phyloP scores from a whole-genome alignment of 2,797 vertebrate genomes.

The Psittacula echo region DNA sequence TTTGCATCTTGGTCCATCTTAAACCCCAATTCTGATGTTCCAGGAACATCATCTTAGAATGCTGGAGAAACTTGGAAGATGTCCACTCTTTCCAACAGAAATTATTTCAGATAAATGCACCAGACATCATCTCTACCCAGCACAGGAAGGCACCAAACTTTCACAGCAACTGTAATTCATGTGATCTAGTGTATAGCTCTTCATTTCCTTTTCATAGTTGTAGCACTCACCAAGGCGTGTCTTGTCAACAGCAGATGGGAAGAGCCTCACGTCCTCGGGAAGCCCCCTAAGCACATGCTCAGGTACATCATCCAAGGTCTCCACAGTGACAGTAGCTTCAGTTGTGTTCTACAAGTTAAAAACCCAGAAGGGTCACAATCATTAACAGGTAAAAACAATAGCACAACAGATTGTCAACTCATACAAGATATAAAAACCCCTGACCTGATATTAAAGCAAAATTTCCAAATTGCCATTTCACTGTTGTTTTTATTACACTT shows the following conservation, averaged over 20 bases:
- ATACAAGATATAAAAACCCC: neutral
- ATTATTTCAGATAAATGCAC: neutral
- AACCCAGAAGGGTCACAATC: neutral
- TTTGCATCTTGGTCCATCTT: neutral
- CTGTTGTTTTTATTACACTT: neutral
- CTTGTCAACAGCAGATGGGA: slow-evolving; percentile 86
- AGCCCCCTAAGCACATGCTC: slow-evolving; percentile 86
- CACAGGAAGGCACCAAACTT: neutral
- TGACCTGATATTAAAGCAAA: neutral
- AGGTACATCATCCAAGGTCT: slow-evolving; percentile 87
- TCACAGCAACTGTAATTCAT: neutral
- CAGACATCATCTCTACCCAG: neutral
- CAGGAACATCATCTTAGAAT: neutral
- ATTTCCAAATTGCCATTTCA: neutral
- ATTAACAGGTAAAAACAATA: neutral
- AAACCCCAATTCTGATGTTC: neutral
- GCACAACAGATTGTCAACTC: neutral
- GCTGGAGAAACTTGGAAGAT: neutral
- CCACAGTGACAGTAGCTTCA: slow-evolving; percentile 72
- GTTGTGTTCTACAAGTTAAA: slow-evolving; percentile 66
- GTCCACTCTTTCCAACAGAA: neutral
- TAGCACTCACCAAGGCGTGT: slow-evolving; percentile 86
- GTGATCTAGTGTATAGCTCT: neutral
- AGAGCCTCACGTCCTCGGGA: slow-evolving; percentile 87
- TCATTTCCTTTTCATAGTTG: neutral